Conservation (phyloP, 2,888 invertebrate species). For the Spisula solida region DNA sequence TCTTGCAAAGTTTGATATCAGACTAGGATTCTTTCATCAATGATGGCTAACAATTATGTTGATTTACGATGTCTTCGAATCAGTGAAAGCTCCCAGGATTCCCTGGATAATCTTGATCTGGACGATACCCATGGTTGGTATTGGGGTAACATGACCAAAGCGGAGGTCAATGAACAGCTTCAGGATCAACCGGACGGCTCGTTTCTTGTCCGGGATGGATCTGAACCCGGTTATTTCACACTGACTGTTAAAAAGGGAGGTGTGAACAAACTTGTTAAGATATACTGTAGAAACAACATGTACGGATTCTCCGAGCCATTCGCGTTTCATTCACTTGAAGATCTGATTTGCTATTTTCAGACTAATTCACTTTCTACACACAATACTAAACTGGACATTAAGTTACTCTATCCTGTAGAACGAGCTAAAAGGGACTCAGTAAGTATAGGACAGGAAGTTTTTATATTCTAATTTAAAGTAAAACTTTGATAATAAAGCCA, state of each 20-base stretch:
- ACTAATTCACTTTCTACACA: conserved; percentile 95
- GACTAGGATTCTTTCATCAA: not conserved
- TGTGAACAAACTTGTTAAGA: conserved; percentile 97
- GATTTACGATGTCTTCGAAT: conserved; percentile 10
- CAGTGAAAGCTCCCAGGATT: conserved; percentile 58
- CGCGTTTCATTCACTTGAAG: conserved; percentile 89
- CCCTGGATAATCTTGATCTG: conserved; percentile 87
- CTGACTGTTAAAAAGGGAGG: conserved; percentile 96
- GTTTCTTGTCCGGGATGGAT: conserved; percentile 97
- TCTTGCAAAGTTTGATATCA: not conserved
- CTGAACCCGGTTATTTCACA: conserved; percentile 96
- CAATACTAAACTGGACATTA: conserved; percentile 95
- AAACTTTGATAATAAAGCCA: no score
- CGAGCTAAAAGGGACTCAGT: conserved; percentile 89
- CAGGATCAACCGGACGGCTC: conserved; percentile 97
- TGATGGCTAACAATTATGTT: conserved; percentile 9
- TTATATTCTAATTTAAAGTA: no score
- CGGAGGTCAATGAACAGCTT: conserved; percentile 96
- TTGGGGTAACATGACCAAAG: conserved; percentile 95
- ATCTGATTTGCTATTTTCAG: conserved; percentile 95
- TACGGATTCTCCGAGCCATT: conserved; percentile 93
- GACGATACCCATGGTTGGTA: conserved; percentile 92
- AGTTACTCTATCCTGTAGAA: conserved; percentile 91
- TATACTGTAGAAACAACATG: conserved; percentile 95
- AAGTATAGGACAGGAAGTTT: conserved; percentile 33